A percentile compares a stretch with the other conserved stretches of the same genome.
Evolutionary conservation across 2,113 vertebrate genomes (phyloP).

Genomic region (Lycocorax pyrrhopterus): DNA sequence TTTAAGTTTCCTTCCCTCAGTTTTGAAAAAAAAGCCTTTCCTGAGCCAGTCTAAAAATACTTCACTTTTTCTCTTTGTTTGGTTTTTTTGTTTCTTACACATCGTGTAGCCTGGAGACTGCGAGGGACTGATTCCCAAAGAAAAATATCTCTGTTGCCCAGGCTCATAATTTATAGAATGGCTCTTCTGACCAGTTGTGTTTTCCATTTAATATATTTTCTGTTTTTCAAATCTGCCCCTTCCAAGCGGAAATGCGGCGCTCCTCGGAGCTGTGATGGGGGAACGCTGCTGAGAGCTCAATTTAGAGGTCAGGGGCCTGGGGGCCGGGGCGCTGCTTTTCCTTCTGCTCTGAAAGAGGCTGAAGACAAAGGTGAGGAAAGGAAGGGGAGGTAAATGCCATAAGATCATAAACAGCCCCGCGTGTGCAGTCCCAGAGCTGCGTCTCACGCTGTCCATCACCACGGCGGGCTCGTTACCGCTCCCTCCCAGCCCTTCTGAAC

Average conservation of each 20-base stretch:
- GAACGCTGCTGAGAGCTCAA: conserved; percentile 21
- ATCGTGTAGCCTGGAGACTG: conserved; percentile 57
- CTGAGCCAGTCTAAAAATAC: conserved; percentile 16
- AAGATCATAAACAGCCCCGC: background rate
- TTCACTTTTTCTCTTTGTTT: conserved; percentile 56
- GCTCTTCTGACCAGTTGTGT: conserved; percentile 40
- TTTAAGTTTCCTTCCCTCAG: conserved; percentile 36
- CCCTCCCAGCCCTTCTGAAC: background rate
- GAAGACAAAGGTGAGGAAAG: conserved; percentile 22
- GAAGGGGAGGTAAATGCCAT: background rate
- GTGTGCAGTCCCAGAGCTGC: background rate
- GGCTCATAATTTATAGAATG: conserved; percentile 59
- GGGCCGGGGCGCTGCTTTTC: background rate
- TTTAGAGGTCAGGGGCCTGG: conserved; percentile 3
- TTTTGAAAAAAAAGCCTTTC: conserved; percentile 36
- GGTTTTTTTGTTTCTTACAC: conserved; percentile 65
- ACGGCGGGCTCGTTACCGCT: background rate
- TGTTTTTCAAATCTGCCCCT: conserved; percentile 51
- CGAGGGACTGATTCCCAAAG: conserved; percentile 63
- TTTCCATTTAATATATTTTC: conserved; percentile 64
- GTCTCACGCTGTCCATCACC: background rate
- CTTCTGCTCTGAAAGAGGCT: background rate
- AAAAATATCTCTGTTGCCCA: conserved; percentile 63
- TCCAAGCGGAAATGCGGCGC: background rate
- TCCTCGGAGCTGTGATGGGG: background rate